Percentiles rank a stretch among this genome's conserved stretches.
These are phyloP conservation scores for Ispidina picta DNA, from an alignment of 2,797 vertebrate genomes.

Conservation along the genomic window DNA sequence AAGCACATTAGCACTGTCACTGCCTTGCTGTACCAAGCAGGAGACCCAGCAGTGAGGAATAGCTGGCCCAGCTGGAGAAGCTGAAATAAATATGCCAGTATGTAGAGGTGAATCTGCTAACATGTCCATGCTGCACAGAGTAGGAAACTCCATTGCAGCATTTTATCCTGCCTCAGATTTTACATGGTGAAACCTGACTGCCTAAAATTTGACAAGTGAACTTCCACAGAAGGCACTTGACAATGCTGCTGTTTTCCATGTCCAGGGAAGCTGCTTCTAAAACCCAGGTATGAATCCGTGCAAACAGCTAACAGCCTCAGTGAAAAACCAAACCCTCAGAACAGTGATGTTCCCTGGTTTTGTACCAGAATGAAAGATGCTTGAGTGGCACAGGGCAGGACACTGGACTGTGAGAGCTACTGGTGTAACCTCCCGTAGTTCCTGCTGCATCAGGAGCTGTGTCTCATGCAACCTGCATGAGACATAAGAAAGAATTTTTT, in stretches of 20 bases:
- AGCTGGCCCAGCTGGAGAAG: not conserved
- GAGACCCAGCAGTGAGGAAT: not conserved
- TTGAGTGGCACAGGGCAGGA: not conserved
- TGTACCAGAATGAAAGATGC: not conserved
- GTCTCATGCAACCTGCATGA: not conserved
- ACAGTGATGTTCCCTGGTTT: not conserved
- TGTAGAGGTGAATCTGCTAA: not conserved
- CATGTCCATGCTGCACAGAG: not conserved
- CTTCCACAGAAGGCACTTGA: not conserved
- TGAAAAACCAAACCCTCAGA: not conserved
- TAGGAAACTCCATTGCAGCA: not conserved
- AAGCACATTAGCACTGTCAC: too few species aligned
- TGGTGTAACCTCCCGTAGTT: accelerated
- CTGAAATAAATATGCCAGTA: not conserved
- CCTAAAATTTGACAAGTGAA: not conserved
- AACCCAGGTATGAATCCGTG: not conserved
- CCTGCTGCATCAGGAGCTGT: not conserved
- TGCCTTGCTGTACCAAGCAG: not conserved
- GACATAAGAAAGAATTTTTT: too few species aligned
- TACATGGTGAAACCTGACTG: not conserved
- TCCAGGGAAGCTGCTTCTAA: not conserved
- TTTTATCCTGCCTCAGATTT: not conserved
- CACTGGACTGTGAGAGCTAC: not conserved
- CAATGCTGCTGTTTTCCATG: not conserved
- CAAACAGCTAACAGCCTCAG: not conserved